A percentile compares a stretch with the other conserved stretches of the same genome.
phyloP scores from a whole-genome alignment of 2,113 vertebrate species.

The Strix aluco region DNA sequence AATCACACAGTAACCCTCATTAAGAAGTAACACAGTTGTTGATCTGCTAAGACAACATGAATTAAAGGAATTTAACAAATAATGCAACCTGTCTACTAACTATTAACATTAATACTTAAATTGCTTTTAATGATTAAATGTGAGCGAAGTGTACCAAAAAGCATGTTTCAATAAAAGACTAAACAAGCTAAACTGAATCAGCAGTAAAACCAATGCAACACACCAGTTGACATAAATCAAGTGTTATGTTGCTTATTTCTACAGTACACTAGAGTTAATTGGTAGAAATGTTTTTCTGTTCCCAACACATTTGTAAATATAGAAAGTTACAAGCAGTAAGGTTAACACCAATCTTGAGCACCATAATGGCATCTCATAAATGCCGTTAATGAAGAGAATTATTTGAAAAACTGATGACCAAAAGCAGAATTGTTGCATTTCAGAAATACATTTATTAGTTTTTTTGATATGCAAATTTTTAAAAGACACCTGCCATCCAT shows the following conservation, averaged over 20 bases:
- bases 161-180: not conserved
- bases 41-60: slow-evolving; percentile 13
- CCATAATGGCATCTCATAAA: not conserved
- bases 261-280: slow-evolving; percentile 5
- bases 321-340: not conserved
- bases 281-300: slow-evolving; percentile 10
- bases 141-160: not conserved
- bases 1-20: not conserved
- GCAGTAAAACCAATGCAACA: not conserved
- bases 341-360: not conserved
- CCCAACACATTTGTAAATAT: not conserved
- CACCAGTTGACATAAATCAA: not conserved
- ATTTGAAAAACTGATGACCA: not conserved
- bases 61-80: slow-evolving; percentile 15
- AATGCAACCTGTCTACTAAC: not conserved
- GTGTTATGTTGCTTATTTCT: not conserved
- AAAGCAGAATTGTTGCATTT: not conserved
- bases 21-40: not conserved
- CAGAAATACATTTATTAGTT: rapidly evolving
- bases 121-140: not conserved
- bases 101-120: not conserved
- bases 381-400: not conserved
- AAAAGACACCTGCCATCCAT: not conserved
- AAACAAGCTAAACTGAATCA: not conserved
- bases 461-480: not conserved